Evolutionary conservation across 2,888 invertebrate genomes (phyloP).

Genomic region (Drosophila engyochracea): DNA sequence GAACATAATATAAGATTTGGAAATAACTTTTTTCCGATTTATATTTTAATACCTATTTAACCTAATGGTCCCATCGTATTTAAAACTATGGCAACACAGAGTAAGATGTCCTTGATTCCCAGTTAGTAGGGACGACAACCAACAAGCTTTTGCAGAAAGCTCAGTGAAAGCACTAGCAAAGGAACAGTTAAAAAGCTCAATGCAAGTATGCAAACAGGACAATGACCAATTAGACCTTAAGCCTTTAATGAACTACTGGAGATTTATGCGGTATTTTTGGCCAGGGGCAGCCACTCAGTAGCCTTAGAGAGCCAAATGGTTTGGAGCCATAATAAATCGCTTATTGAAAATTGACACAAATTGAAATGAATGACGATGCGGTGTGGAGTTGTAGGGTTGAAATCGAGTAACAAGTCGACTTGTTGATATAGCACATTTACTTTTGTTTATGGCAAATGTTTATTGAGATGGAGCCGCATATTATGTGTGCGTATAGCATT

Average conservation of each 20-base stretch:
- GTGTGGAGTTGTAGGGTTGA: background rate
- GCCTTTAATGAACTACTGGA: conserved; percentile 46
- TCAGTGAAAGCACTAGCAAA: background rate
- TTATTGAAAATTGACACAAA: conserved; percentile 51
- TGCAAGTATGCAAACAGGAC: background rate
- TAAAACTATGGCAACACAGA: conserved; percentile 10
- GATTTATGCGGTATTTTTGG: conserved; percentile 48
- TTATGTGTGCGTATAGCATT: conserved; percentile 4
- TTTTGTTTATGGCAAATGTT: conserved; percentile 37
- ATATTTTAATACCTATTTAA: background rate
- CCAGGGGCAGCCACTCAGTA: conserved; percentile 5
- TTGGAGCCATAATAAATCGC: conserved; percentile 6
- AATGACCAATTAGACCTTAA: conserved; percentile 35
- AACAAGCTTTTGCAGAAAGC: conserved; percentile 15
- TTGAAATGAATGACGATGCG: conserved; percentile 35
- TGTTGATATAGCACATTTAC: conserved; percentile 48
- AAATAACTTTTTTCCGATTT: background rate
- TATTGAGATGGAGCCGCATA: conserved; percentile 3
- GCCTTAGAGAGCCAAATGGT: conserved; percentile 13
- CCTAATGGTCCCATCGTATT: background rate
- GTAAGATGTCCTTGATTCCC: background rate
- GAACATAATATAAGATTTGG: background rate
- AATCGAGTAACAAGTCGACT: conserved; percentile 27
- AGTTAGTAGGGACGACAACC: conserved; percentile 43
- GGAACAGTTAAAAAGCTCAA: conserved; percentile 20